Evolutionary conservation across 2,113 vertebrate genomes (phyloP), one percentile per base, ranked within the genome.

Genomic region (Cephalopholis sonnerati): DNA sequence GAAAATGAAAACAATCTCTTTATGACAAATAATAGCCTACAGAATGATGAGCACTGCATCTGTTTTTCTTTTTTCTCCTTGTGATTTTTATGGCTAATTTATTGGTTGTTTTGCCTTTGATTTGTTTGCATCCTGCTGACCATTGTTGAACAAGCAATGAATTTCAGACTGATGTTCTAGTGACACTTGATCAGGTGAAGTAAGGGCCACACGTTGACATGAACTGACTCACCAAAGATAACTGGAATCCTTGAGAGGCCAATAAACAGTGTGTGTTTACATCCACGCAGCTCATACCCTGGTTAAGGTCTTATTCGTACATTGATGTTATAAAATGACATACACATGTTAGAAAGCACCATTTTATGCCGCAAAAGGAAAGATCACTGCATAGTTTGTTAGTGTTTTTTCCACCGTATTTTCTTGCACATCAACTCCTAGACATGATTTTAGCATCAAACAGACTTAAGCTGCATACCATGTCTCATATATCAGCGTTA

Each of bases 211-310:
- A 90, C 87, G 68, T 86, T 92, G 90, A 93, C 77, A 83, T 85
- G 84, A 85, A 92, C 89, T 77, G 83, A 88, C 74, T 69, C 91
- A 94, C 95, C 95, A 96, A 96, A 96, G 94, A 96, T 88, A 95
- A 93, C 87, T 87, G 92, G 84, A 85, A 88, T 87, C 82, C 84
- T 88, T 89, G 91, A 93, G 92, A 93, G 93, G 93, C 93, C 89
- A 85, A 90, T 77, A 76, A 87, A 92, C 59, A 63, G 74, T 85
- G 89, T 84, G 91, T 92, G 85, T 92, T 93, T 90, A 74, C 90
- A 77, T 90, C 70, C 88, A 83, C 65, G 72, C 87, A 87, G 87
- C 82, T 84, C 71, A n/a, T 25, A 75, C 57, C 68, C 81, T 70
- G 82, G 71, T 81, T 79, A 77, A 87, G 41, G n/a, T 78, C 63